Percentiles rank a stretch among this genome's conserved stretches.
Conservation (phyloP, 1,140 invertebrate genomes). For the Pararge aegeria region DNA sequence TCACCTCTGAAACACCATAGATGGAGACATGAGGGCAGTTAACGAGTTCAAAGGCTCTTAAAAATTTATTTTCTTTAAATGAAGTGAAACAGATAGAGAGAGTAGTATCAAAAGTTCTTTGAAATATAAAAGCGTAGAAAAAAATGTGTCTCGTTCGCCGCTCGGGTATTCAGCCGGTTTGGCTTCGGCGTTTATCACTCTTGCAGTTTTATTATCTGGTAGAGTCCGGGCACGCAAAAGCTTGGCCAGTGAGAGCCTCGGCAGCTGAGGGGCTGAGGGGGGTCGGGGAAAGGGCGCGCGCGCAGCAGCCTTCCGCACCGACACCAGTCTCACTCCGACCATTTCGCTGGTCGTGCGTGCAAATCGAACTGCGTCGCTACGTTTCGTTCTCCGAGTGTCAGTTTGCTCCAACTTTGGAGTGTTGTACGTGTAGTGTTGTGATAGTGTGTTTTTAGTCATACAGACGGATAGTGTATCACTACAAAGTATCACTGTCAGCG, state of each 20-base stretch:
- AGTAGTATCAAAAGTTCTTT: not conserved
- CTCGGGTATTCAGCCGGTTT: constrained; percentile 30
- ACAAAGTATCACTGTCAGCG: constrained; percentile 59
- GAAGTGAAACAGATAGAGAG: not conserved
- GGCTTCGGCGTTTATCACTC: constrained; percentile 40
- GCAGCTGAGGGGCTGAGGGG: constrained; percentile 32
- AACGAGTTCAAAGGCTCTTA: not conserved
- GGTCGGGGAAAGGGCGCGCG: constrained; percentile 38
- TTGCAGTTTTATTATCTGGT: constrained; percentile 56
- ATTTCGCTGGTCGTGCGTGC: constrained; percentile 58
- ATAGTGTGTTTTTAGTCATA: constrained; percentile 75
- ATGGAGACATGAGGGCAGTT: not conserved
- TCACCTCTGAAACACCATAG: not conserved
- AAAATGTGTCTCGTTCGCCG: constrained; percentile 1
- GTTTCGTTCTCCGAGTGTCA: constrained; percentile 58
- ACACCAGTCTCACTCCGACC: constrained; percentile 70
- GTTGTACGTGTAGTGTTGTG: constrained; percentile 68
- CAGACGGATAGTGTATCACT: constrained; percentile 71
- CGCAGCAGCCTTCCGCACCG: constrained; percentile 52
- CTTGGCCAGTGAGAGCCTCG: constrained; percentile 42
- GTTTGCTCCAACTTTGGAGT: constrained; percentile 60
- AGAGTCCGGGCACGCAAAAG: constrained; percentile 60
- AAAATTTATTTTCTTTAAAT: not conserved
- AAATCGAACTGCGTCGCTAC: constrained; percentile 59
- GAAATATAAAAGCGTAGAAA: not conserved